Base-by-base conservation (phyloP, 2,888 invertebrate genomes). In the Pseudanteris insignis region DNA sequence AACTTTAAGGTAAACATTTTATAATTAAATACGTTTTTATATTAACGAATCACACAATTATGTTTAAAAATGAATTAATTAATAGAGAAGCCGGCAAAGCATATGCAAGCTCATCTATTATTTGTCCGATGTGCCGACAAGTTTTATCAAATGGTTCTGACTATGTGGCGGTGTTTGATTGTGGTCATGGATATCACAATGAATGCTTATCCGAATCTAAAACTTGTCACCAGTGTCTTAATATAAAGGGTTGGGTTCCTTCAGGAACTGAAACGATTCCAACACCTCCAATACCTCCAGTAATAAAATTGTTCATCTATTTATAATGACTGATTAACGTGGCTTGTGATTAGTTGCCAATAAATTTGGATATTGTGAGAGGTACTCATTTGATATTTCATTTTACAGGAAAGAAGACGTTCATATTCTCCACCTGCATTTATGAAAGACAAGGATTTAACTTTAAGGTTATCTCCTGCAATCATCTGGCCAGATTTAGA, bases 111-210 rank as follows among this genome's bases (percentile, higher is more conserved):
- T 55, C 64, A 40, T 78, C 77, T 11, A 48, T 71, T 14, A 65
- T 71, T 60, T 80, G 79, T 57, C 71, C 75, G 1, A 63, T 77
- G 38, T 80, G 79, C 51, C 72, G 76, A 43, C 72, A 70, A 68
- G 37, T 67, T 33, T 66, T 80, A 28, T 73, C 73, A 1, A 70
- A 75, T 14, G 71, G 72, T 51, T 58, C 72, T 9, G 74, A 78
- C 63, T 77, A 75, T 41, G 67, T 72, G 37, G 68, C 75, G 15
- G 66, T 79, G 33, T 79, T 79, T 36, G 73, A 69, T 51, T 80
- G 79, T 48, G 79, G 78, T 37, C 79, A 80, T 66, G 75, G 74
- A 46, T 79, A 74, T 69, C 79, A 80, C 50, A 64, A 67, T 1
- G 68, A 74, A 46, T 80, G 79, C 64, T 53, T 79, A 15, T 71